These are phyloP conservation scores for Chrosomus eos DNA, from an alignment of 2,797 vertebrate species.

Conservation along the genomic window DNA sequence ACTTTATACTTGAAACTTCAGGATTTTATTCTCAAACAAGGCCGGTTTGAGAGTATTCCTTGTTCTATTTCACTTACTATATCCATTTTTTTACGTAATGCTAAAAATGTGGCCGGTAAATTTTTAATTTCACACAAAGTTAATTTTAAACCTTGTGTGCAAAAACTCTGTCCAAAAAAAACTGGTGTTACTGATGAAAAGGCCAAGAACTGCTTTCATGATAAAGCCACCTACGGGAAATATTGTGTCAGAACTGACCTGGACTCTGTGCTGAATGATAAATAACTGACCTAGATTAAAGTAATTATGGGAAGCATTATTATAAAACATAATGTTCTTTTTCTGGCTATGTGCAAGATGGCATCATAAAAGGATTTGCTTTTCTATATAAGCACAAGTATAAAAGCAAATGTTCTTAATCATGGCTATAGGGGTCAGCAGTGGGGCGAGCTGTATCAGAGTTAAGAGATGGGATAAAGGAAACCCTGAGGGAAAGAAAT, in stretches of 20 bases:
- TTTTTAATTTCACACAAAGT: neutral
- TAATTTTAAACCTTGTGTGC: neutral
- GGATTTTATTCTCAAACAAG: neutral
- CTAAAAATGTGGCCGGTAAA: neutral
- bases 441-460: constrained; percentile 68
- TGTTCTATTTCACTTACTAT: neutral
- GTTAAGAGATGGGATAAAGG: constrained; percentile 80
- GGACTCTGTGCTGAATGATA: constrained; percentile 16
- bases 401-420: constrained; percentile 69
- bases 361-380: constrained; percentile 33
- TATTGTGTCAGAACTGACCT: constrained; percentile 31
- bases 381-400: neutral
- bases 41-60: neutral
- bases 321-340: constrained; percentile 30
- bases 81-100: neutral
- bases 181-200: neutral
- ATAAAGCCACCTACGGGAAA: constrained; percentile 33
- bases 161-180: neutral
- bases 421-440: constrained; percentile 86
- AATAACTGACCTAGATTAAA: constrained; percentile 37
- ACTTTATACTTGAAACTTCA: neutral
- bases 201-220: constrained; percentile 3
- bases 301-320: constrained; percentile 27
- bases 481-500: constrained; percentile 86
- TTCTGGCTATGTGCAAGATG: constrained; percentile 12